phyloP scores from a whole-genome alignment of 2,113 vertebrate genomes.

The Gymnarchus niloticus region DNA sequence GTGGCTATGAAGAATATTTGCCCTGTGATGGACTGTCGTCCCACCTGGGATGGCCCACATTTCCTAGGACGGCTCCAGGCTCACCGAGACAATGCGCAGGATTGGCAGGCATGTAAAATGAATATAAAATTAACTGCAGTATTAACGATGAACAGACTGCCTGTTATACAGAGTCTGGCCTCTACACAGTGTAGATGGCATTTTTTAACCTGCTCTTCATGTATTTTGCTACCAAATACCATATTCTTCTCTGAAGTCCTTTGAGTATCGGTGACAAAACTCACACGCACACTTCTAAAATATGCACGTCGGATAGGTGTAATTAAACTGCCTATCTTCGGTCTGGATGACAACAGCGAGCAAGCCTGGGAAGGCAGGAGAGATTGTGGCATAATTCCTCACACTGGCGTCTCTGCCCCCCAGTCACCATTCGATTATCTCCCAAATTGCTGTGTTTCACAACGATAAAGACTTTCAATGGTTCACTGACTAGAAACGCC shows the following conservation, averaged over 20 bases:
- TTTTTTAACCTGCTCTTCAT: background rate
- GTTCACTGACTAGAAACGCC: slow-evolving; percentile 98
- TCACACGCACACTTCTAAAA: background rate
- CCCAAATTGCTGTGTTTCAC: slow-evolving; percentile 99
- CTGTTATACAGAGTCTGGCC: no score
- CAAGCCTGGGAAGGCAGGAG: slow-evolving; percentile 92
- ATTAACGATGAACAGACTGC: background rate
- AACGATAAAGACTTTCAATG: slow-evolving; percentile 99
- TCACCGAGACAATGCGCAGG: background rate
- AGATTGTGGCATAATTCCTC: slow-evolving; percentile 99
- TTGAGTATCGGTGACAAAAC: background rate
- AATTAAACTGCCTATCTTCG: slow-evolving; percentile 10
- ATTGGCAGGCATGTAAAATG: background rate
- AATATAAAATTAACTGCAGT: background rate
- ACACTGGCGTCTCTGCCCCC: slow-evolving; percentile 98
- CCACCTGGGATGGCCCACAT: background rate
- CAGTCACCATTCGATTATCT: slow-evolving; percentile 99
- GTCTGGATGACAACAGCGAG: background rate
- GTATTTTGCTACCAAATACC: background rate
- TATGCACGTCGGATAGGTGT: background rate
- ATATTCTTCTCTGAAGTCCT: background rate
- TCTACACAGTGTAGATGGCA: no score
- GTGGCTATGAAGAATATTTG: background rate
- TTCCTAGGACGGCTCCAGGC: background rate
- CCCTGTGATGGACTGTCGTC: background rate